A percentile compares a stretch with the other conserved stretches of the same genome.
phyloP scores from a whole-genome alignment of 2,888 invertebrate species.

The Lymantria monacha region DNA sequence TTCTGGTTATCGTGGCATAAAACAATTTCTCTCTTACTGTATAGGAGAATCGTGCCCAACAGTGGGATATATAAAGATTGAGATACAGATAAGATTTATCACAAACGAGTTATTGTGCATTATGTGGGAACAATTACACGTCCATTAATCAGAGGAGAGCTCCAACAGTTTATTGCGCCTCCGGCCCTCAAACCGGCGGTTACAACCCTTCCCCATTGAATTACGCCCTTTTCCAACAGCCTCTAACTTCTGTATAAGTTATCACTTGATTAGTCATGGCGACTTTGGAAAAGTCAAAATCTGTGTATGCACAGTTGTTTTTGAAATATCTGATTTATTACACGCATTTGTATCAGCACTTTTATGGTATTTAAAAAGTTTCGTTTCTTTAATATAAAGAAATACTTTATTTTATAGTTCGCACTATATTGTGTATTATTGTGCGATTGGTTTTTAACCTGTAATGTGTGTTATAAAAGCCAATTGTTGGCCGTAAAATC shows the following conservation, averaged over 20 bases:
- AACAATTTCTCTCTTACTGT: too few relatives aligned
- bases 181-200: conserved; percentile 59
- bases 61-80: neutral
- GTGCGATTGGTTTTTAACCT: too few relatives aligned
- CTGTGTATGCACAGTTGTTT: conserved; percentile 42
- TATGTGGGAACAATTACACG: conserved; percentile 76
- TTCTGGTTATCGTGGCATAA: too few relatives aligned
- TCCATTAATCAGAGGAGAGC: conserved; percentile 70
- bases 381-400: too few relatives aligned
- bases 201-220: conserved; percentile 60
- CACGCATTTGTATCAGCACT: conserved; percentile 17
- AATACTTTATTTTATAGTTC: too few relatives aligned
- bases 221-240: conserved; percentile 55
- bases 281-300: conserved; percentile 47
- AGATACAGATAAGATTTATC: conserved; percentile 45
- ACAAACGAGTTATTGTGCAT: conserved; percentile 65
- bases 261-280: conserved; percentile 68
- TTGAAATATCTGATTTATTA: conserved; percentile 44
- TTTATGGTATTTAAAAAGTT: conserved; percentile 8
- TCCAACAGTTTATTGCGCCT: conserved; percentile 65
- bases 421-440: too few relatives aligned
- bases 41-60: too few relatives aligned
- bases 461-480: too few relatives aligned
- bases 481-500: too few relatives aligned
- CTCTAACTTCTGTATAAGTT: conserved; percentile 60